Evolutionary conservation across 2,113 vertebrate genomes (phyloP).

Genomic region (Podarcis raffonei): DNA sequence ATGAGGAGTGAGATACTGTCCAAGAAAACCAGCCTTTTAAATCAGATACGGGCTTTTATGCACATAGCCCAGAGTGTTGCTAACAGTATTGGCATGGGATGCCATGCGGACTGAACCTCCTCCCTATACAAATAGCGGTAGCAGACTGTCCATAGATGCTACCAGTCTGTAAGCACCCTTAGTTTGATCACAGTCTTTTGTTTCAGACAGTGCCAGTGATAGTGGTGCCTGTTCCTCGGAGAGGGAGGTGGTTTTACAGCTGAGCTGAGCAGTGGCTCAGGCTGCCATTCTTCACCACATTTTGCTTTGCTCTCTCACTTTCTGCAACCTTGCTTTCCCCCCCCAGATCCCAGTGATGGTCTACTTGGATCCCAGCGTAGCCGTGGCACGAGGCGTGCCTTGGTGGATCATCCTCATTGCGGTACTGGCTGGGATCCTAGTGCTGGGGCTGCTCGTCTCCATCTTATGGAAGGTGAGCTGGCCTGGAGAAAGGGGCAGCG

Average conservation of each 20-base stretch:
- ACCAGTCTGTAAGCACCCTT: too few relatives aligned
- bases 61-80: background rate
- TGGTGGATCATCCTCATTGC: conserved; percentile 94
- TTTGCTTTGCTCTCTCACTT: background rate
- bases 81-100: background rate
- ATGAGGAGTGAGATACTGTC: background rate
- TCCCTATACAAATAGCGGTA: background rate
- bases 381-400: conserved; percentile 80
- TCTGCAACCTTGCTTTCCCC: background rate
- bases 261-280: background rate
- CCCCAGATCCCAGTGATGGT: conserved; percentile 85
- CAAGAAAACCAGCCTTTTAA: background rate
- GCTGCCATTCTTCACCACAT: too few relatives aligned
- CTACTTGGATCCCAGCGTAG: conserved; percentile 82
- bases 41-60: background rate
- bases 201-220: background rate
- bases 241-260: background rate
- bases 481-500: fast-evolving
- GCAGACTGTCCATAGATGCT: background rate
- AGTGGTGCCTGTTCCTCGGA: too few relatives aligned
- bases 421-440: conserved; percentile 83
- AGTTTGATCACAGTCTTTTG: background rate
- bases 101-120: background rate
- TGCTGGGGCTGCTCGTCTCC: conserved; percentile 84
- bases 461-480: conserved; percentile 89